phyloP scores from a whole-genome alignment of 2,113 vertebrate genomes.

The Jacana jacana region DNA sequence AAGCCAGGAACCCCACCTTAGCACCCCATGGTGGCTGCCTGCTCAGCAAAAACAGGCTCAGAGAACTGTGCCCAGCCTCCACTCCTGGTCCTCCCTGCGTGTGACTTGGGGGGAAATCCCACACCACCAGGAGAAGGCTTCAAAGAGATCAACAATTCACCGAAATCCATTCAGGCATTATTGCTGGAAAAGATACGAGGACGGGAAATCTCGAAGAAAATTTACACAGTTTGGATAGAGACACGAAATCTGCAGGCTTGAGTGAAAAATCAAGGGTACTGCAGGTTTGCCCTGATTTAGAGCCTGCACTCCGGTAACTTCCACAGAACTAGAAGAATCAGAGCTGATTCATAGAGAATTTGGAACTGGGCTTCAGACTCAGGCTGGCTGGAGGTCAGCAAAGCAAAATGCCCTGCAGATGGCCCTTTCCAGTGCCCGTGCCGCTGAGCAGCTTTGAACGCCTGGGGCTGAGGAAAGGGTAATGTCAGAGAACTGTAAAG shows the following conservation, averaged over 20 bases:
- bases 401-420: background rate
- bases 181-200: background rate
- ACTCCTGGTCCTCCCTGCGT: background rate
- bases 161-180: background rate
- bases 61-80: background rate
- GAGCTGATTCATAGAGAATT: background rate
- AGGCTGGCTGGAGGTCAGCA: background rate
- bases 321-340: background rate
- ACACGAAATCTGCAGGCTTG: background rate
- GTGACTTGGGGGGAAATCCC: background rate
- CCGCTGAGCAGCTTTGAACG: background rate
- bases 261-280: background rate
- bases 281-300: background rate
- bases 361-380: background rate
- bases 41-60: background rate
- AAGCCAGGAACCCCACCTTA: background rate
- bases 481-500: background rate
- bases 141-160: background rate
- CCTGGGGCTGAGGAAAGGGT: background rate
- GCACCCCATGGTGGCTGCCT: background rate
- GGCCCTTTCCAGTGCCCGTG: background rate
- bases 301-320: background rate
- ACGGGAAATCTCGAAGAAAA: background rate
- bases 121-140: background rate
- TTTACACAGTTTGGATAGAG: background rate